Evolutionary conservation across 2,797 vertebrate genomes (phyloP).

Genomic region (Danio albolineatus): DNA sequence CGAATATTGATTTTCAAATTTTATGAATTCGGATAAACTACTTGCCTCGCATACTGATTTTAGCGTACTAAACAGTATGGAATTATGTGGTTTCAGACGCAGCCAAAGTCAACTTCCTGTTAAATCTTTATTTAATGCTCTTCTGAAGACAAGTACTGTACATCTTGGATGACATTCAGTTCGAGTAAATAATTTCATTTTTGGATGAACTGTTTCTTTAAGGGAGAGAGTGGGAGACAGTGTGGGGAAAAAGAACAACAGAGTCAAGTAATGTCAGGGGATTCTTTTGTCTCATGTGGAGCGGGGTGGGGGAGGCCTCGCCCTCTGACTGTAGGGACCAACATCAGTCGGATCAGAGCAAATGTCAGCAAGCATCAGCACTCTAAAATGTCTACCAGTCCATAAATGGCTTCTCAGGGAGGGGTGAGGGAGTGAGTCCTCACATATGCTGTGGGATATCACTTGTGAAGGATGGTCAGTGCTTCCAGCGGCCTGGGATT

Average conservation of each 20-base stretch:
- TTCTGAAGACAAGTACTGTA: too few relatives aligned
- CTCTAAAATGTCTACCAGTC: conserved; percentile 40
- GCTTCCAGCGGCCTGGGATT: conserved; percentile 5
- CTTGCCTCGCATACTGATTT: too few relatives aligned
- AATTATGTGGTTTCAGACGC: too few relatives aligned
- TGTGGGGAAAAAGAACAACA: conserved; percentile 11
- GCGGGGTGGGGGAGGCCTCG: conserved; percentile 8
- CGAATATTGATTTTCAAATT: too few relatives aligned
- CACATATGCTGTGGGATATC: conserved; percentile 9
- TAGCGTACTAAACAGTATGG: too few relatives aligned
- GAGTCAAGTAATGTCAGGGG: conserved; percentile 33
- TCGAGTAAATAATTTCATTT: too few relatives aligned
- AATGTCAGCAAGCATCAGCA: conserved; percentile 25
- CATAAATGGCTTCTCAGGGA: conserved; percentile 31
- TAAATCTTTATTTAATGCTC: too few relatives aligned
- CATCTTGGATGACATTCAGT: too few relatives aligned
- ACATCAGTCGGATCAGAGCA: conserved; percentile 27
- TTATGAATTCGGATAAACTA: too few relatives aligned
- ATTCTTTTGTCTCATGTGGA: conserved; percentile 40
- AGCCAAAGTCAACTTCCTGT: too few relatives aligned
- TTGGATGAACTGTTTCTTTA: background rate
- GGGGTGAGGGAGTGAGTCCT: background rate
- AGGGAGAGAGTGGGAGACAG: conserved; percentile 39
- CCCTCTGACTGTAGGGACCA: conserved; percentile 24
- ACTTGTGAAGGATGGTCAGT: conserved; percentile 4